These are phyloP conservation scores for Donacobius atricapilla DNA, from an alignment of 2,113 vertebrate species.

Conservation along the genomic window DNA sequence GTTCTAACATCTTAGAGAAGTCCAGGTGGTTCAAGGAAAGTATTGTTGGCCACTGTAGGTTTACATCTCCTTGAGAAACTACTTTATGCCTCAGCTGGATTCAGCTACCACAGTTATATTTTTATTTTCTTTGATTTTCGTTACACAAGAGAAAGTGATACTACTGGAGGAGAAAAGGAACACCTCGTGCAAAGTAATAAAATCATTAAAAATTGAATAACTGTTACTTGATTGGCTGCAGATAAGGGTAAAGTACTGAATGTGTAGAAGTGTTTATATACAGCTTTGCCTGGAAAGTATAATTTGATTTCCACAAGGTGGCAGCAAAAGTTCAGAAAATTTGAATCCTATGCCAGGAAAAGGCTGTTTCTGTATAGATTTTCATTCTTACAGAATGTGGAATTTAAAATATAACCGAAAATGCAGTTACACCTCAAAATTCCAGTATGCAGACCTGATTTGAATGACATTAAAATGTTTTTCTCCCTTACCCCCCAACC, in stretches of 20 bases:
- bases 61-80: neutral
- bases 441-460: neutral
- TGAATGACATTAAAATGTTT: neutral
- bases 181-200: neutral
- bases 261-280: neutral
- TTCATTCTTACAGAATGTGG: neutral
- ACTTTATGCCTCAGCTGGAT: neutral
- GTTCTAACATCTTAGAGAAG: neutral
- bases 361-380: neutral
- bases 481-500: accelerated
- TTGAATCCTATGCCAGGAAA: neutral
- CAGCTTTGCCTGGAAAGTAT: neutral
- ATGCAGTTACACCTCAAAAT: neutral
- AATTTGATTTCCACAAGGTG: conserved; percentile 28
- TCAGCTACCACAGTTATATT: neutral
- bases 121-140: neutral
- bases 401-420: neutral
- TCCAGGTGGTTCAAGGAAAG: neutral
- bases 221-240: neutral
- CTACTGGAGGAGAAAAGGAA: neutral
- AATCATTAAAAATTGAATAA: neutral
- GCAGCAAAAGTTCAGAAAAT: conserved; percentile 39
- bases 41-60: neutral
- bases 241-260: neutral
- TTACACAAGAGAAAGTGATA: neutral